Evolutionary conservation across 1,140 invertebrate genomes (phyloP).

Genomic region (Sarcophaga peregrina): DNA sequence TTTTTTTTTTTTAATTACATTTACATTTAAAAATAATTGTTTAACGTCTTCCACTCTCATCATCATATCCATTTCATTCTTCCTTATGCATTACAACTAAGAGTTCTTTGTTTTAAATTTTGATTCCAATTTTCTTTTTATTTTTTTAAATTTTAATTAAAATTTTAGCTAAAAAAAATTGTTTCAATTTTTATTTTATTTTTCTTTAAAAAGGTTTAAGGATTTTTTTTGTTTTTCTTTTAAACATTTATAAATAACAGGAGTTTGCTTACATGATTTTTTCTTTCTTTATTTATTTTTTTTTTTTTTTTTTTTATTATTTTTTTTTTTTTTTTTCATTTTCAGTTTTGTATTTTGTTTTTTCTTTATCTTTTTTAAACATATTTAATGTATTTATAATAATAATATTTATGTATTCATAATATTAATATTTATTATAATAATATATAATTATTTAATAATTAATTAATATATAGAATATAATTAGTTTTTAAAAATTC

Average conservation of each 20-base stretch:
- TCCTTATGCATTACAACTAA: neutral
- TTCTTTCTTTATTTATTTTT: neutral
- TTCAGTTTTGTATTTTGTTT: neutral
- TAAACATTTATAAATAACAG: constrained; percentile 39
- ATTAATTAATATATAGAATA: constrained; percentile 31
- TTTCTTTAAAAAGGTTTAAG: constrained; percentile 41
- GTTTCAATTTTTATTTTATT: constrained; percentile 26
- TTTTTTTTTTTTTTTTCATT: constrained; percentile 31
- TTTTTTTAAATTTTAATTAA: constrained; percentile 20
- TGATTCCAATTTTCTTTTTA: constrained; percentile 20
- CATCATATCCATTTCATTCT: constrained; percentile 30
- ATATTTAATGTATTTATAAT: neutral
- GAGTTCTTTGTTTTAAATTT: constrained; percentile 11
- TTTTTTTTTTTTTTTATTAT: neutral
- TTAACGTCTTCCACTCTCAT: neutral
- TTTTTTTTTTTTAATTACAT: constrained; percentile 17
- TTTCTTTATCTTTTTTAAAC: neutral
- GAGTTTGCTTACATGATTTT: neutral
- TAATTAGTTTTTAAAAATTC: constrained; percentile 21
- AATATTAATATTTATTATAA: neutral
- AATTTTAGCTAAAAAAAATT: constrained; percentile 29
- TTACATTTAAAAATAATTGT: neutral
- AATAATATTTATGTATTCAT: too few species aligned
- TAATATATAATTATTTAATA: neutral
- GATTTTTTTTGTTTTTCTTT: constrained; percentile 21